Percentiles rank a stretch among this genome's conserved stretches.
Evolutionary conservation across 2,113 vertebrate genomes (phyloP).

Genomic region (Blennius ocellaris): DNA sequence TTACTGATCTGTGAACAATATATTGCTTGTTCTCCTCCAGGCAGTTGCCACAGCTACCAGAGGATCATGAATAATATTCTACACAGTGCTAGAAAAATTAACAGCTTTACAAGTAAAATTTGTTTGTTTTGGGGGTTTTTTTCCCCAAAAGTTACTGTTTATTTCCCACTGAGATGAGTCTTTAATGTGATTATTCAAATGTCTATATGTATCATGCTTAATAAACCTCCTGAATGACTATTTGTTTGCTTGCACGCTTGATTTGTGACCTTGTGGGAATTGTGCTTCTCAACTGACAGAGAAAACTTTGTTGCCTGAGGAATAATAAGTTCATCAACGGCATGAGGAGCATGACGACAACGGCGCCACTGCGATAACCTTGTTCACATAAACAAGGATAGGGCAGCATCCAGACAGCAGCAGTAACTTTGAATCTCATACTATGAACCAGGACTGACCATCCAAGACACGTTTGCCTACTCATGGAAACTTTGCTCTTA

Average conservation of each 20-base stretch:
- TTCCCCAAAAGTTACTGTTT: not conserved
- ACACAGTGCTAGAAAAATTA: not conserved
- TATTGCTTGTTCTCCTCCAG: too few relatives aligned
- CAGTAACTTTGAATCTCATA: conserved; percentile 16
- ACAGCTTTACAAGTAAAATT: not conserved
- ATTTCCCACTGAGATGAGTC: not conserved
- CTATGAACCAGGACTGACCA: not conserved
- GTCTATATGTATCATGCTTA: conserved; percentile 10
- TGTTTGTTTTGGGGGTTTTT: conserved; percentile 12
- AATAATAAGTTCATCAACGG: conserved; percentile 48
- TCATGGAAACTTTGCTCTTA: too few relatives aligned
- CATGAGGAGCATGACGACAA: conserved; percentile 62
- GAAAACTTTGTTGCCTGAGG: conserved; percentile 45
- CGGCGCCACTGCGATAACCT: conserved; percentile 42
- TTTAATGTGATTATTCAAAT: conserved; percentile 13
- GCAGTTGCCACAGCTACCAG: too few relatives aligned
- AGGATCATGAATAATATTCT: conserved; percentile 17
- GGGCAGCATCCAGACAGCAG: not conserved
- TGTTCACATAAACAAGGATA: conserved; percentile 29
- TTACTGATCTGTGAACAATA: too few relatives aligned
- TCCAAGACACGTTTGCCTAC: too few relatives aligned
- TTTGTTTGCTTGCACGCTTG: conserved; percentile 12
- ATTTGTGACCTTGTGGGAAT: conserved; percentile 38
- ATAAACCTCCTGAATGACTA: conserved; percentile 41
- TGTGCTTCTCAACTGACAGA: conserved; percentile 42